Conservation (phyloP, 1,140 invertebrate species). For the Drosophila repletoides region DNA sequence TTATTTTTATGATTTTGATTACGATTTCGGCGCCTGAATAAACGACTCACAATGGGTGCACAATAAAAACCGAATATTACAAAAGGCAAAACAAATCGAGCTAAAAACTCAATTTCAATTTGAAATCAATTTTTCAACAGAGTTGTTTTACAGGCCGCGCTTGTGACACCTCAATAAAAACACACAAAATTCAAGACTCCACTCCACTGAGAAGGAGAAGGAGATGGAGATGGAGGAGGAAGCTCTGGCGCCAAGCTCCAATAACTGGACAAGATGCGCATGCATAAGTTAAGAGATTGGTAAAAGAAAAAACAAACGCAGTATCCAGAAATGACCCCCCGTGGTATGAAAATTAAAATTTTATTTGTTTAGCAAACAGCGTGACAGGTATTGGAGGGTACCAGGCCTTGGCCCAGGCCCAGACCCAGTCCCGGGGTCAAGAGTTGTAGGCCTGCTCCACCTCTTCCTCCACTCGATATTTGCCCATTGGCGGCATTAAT, state of each 20-base stretch:
- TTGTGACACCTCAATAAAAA: conserved; percentile 75
- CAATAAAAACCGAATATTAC: conserved; percentile 58
- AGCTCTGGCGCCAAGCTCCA: conserved; percentile 35
- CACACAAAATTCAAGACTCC: conserved; percentile 13
- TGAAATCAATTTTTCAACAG: conserved; percentile 74
- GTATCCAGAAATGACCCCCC: conserved; percentile 49
- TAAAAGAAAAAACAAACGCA: conserved; percentile 28
- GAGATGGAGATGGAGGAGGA: conserved; percentile 48
- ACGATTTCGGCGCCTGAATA: conserved; percentile 71
- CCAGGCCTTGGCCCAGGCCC: too few relatives aligned
- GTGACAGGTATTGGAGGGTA: too few relatives aligned
- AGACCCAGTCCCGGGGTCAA: conserved; percentile 21
- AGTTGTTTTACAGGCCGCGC: conserved; percentile 45
- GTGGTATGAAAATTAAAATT: conserved; percentile 74
- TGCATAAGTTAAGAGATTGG: conserved; percentile 53
- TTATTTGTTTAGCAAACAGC: conserved; percentile 71
- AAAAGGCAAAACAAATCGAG: conserved; percentile 17
- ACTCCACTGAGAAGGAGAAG: too few relatives aligned
- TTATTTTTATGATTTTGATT: conserved; percentile 70
- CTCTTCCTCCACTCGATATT: conserved; percentile 39
- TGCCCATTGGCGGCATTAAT: conserved; percentile 56
- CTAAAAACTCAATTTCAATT: conserved; percentile 72
- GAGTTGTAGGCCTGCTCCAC: not conserved
- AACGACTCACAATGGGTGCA: conserved; percentile 43
- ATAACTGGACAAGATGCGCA: conserved; percentile 28